Base-by-base conservation (phyloP, 2,888 invertebrate species). In the Drosophila atripex region DNA sequence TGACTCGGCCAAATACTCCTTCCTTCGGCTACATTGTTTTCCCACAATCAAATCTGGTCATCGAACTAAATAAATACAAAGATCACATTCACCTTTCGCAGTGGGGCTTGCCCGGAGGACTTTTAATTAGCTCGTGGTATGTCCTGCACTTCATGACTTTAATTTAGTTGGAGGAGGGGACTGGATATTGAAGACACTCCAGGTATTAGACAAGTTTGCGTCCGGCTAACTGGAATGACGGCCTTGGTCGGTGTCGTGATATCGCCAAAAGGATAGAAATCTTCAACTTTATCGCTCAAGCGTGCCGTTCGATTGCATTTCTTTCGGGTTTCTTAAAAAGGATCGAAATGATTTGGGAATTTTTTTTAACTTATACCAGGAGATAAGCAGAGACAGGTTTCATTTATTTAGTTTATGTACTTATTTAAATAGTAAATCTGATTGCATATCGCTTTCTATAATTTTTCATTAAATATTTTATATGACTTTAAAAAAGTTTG, bases 231-330 rank as follows among this genome's bases (percentile, higher is more conserved):
- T 23, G 41, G 30, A 41, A 38, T 32, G 52, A 47, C 50, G 69
- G 71, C 69, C 69, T 69, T 69, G 69, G 71, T 54, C 49, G 50
- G 39, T n/a, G 57, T 57, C 53, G 69, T 70, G 71, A 71, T 54
- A 45, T 32, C 38, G 54, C 71, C 53, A 46, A 53, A 71, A 71
- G 61, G 71, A 64, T 64, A 64, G 45, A 71, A 61, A 70, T 70
- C 69, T 61, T 25, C 45, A 46, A 61, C 54, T 70, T 70, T 61
- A 70, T 71, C 50, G 71, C 45, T 38, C 35, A 52, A 52, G 68
- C 68, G 68, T 68, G 58, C 69, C 60, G 60, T 32, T 46, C 53
- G 16, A 53, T 52, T 53, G 65, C 23, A 52, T 53, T 64, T 46
- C 38, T 39, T 39, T 64, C 65, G 30, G 65, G 45, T 46, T 65